These are phyloP conservation scores for Tricholaema leucomelas DNA, from an alignment of 2,113 vertebrate species.

Conservation along the genomic window DNA sequence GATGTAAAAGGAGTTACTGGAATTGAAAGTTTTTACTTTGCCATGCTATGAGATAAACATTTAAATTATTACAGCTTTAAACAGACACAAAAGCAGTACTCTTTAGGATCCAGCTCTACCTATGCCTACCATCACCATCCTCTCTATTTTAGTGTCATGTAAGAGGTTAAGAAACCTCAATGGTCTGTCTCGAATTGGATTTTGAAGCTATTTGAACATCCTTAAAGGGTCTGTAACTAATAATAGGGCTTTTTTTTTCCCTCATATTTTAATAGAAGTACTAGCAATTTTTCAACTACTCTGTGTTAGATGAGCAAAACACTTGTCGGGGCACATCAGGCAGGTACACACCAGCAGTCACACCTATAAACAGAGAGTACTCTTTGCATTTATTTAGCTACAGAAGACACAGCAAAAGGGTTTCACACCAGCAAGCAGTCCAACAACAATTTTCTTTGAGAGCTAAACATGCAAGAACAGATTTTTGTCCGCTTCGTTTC, in stretches of 20 bases:
- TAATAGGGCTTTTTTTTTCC: neutral
- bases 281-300: neutral
- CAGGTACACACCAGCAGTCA: neutral
- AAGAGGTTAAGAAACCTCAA: neutral
- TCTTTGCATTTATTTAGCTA: neutral
- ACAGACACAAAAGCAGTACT: neutral
- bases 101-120: neutral
- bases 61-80: neutral
- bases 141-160: rapidly evolving
- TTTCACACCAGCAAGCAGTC: neutral
- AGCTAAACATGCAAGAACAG: neutral
- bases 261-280: neutral
- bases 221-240: neutral
- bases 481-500: neutral
- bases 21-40: conserved; percentile 1
- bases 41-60: neutral
- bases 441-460: neutral
- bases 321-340: neutral
- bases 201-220: neutral
- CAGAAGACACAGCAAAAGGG: neutral
- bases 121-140: neutral
- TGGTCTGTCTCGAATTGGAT: neutral
- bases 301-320: neutral
- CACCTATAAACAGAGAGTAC: neutral
- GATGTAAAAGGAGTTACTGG: neutral